Evolutionary conservation across 2,888 invertebrate species (phyloP).

Genomic region (Ommatoiulus sabulosus): DNA sequence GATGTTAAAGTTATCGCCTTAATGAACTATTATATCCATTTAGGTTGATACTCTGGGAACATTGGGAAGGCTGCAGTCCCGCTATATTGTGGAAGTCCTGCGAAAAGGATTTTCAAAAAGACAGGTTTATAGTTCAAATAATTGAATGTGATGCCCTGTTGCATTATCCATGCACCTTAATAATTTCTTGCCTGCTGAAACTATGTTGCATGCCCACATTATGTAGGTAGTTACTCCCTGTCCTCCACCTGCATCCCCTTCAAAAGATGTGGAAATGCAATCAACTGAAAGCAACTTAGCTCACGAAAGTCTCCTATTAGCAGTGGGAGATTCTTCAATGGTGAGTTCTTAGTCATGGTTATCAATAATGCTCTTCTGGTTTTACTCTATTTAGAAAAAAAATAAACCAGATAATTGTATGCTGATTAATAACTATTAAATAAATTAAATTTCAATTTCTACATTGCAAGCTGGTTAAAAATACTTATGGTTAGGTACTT

Average conservation of each 20-base stretch:
- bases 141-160: slow-evolving; percentile 42
- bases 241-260: slow-evolving; percentile 72
- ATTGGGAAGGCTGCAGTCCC: slow-evolving; percentile 57
- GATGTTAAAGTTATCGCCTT: too few species aligned
- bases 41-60: slow-evolving; percentile 56
- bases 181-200: slow-evolving; percentile 26
- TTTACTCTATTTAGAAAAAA: not conserved
- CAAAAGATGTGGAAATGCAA: slow-evolving; percentile 54
- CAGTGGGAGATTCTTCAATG: slow-evolving; percentile 31
- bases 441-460: too few species aligned
- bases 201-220: slow-evolving; percentile 2
- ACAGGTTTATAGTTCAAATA: slow-evolving; percentile 54
- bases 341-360: slow-evolving; percentile 1
- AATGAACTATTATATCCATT: not conserved
- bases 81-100: slow-evolving; percentile 75
- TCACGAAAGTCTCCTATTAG: slow-evolving; percentile 24
- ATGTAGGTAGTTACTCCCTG: slow-evolving; percentile 63
- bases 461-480: too few species aligned
- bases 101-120: slow-evolving; percentile 73
- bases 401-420: not conserved
- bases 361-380: not conserved
- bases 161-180: slow-evolving; percentile 22
- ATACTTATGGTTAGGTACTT: too few species aligned
- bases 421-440: not conserved
- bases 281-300: slow-evolving; percentile 40